Evolutionary conservation across 1,140 invertebrate genomes (phyloP).

Genomic region (Pseudachorutes palmiensis): DNA sequence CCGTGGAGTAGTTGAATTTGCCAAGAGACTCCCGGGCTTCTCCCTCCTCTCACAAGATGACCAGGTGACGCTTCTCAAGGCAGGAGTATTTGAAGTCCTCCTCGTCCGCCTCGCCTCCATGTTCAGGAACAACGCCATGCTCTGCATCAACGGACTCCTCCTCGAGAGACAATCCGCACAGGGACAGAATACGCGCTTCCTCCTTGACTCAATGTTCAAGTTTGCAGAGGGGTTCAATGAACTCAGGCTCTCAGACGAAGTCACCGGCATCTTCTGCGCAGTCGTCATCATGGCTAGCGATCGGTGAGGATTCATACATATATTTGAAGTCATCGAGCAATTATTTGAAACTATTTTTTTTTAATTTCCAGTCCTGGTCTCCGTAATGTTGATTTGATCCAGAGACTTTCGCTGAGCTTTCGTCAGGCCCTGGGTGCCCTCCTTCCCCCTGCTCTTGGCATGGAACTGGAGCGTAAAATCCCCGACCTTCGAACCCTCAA

Average conservation of each 20-base stretch:
- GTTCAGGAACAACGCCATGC: conserved; percentile 81
- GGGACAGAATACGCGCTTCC: conserved; percentile 69
- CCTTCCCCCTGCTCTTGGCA: conserved; percentile 66
- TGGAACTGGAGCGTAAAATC: conserved; percentile 84
- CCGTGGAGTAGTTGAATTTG: conserved; percentile 93
- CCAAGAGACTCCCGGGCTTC: conserved; percentile 94
- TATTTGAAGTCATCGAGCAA: neutral
- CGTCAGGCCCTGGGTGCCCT: conserved; percentile 40
- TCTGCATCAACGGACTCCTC: conserved; percentile 85
- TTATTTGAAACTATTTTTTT: conserved; percentile 11
- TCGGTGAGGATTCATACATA: conserved; percentile 41
- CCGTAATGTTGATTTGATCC: conserved; percentile 81
- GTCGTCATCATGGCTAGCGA: conserved; percentile 87
- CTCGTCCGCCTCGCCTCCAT: conserved; percentile 86
- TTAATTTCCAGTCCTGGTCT: conserved; percentile 65
- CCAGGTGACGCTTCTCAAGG: conserved; percentile 92
- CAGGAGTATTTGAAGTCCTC: conserved; percentile 86
- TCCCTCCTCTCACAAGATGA: conserved; percentile 70
- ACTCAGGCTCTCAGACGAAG: conserved; percentile 78
- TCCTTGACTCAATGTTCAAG: conserved; percentile 94
- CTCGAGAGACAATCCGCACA: conserved; percentile 79
- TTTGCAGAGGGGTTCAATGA: conserved; percentile 89
- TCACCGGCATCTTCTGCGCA: conserved; percentile 89
- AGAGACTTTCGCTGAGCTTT: conserved; percentile 48
- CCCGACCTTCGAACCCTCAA: conserved; percentile 90